Evolutionary conservation across 2,113 vertebrate genomes (phyloP).

Genomic region (Bolborhynchus lineola): DNA sequence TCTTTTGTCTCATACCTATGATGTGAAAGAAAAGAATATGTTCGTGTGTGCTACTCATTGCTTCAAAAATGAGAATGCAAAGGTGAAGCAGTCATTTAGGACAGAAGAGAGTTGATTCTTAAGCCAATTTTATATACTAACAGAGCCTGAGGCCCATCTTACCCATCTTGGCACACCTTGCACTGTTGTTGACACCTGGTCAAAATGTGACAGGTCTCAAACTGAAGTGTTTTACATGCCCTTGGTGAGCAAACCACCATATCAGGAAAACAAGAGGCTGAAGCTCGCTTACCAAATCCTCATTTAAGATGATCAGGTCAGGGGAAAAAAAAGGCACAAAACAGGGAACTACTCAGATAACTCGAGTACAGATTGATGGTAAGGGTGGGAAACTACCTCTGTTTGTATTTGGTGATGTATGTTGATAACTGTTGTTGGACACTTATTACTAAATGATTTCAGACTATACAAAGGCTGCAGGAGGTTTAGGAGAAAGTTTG

Average conservation of each 20-base stretch:
- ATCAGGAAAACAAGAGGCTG: background rate
- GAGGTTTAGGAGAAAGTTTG: background rate
- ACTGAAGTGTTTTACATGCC: background rate
- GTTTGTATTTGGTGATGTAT: background rate
- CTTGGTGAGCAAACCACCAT: background rate
- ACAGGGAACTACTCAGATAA: background rate
- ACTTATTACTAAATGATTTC: background rate
- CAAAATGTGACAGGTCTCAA: background rate
- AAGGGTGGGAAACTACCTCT: background rate
- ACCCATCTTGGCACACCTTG: background rate
- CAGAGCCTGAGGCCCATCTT: background rate
- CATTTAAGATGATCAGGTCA: background rate
- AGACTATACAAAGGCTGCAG: background rate
- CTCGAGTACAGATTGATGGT: background rate
- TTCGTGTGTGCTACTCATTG: background rate
- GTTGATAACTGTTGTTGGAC: background rate
- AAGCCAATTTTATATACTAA: background rate
- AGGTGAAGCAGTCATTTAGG: background rate
- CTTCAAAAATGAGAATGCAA: background rate
- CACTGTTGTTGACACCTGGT: background rate
- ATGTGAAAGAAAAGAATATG: background rate
- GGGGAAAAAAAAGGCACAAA: background rate
- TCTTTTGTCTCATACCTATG: background rate
- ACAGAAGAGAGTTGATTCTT: background rate
- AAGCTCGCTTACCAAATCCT: background rate